Base-by-base conservation (phyloP, 2,888 invertebrate species). In the Drosophila buzzatii region DNA sequence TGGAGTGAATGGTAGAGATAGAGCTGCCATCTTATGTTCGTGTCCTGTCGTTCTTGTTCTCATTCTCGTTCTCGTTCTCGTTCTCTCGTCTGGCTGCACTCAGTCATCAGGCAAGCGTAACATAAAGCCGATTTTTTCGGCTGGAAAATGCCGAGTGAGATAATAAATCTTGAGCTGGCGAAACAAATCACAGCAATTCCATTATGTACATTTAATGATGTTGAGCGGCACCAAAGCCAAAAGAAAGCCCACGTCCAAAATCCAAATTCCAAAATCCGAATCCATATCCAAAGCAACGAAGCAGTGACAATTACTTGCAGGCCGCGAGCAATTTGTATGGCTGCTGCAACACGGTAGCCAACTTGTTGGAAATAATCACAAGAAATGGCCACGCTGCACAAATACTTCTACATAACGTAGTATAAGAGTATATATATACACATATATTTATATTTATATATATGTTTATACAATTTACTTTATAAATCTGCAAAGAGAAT, bases 201-300 rank as follows among this genome's bases (percentile, higher is more conserved):
- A 90, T 85, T 86, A 89, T 83, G 79, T 84, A 86, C 87, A 81
- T 89, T 86, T 86, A 90, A 90, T 90, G 86, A 90, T 90, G 86
- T 85, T 74, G 89, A 81, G 82, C 67, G 64, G 42, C 66, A 52
- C 39, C 41, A 63, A 69, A 73, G 60, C 37, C 45, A 45, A 64
- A 58, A 6, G 44, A 49, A 23, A 67, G 47, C 35, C 53, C 68
- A 42, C 56, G 60, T 60, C 69, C 57, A 39, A 41, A 67, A 59
- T 45, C 60, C 51, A 57, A 70, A 70, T 72, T 76, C 70, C 76
- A 57, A 70, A 70, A 74, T 76, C 70, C 76, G 67, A 85, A 83
- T 77, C 80, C 81, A 74, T 69, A 77, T 68, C 51, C 72, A 67
- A 69, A 55, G 73, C 73, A 86, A 68, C 85, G 73, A 80, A 80